Percentiles rank a stretch among this genome's conserved stretches.
Conservation (phyloP, 2,797 vertebrate species). For the Varecia variegata region DNA sequence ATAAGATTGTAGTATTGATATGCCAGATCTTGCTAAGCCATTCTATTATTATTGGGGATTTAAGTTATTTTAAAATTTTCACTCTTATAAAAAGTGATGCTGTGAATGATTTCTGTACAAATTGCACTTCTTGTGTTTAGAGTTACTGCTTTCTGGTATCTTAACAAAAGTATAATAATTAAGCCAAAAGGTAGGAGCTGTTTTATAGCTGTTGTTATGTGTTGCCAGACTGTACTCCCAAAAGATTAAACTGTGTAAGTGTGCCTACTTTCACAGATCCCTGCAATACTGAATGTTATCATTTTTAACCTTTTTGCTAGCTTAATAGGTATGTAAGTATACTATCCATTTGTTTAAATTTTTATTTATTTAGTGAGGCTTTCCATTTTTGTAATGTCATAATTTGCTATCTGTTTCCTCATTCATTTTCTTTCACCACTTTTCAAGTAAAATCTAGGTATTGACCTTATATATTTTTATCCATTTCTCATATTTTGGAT, state of each 20-base stretch:
- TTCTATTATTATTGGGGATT: conserved; percentile 24
- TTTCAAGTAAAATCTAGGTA: conserved; percentile 6
- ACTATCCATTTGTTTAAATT: conserved; percentile 39
- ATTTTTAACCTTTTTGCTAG: conserved; percentile 49
- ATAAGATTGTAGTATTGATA: conserved; percentile 4
- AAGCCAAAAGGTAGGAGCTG: conserved; percentile 42
- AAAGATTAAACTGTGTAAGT: conserved; percentile 25
- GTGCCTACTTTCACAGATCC: conserved; percentile 29
- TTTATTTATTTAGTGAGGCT: conserved; percentile 42
- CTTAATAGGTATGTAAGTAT: conserved; percentile 7
- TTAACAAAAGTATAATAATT: conserved; percentile 49
- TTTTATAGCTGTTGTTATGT: conserved; percentile 39
- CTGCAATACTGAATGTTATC: conserved; percentile 18
- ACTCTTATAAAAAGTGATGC: conserved; percentile 25
- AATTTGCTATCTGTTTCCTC: conserved; percentile 43
- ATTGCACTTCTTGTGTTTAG: conserved; percentile 52
- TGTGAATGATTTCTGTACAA: conserved; percentile 20
- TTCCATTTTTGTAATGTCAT: conserved; percentile 49
- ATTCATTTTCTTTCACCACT: conserved; percentile 32
- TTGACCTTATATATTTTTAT: conserved; percentile 45
- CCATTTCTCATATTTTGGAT: conserved; percentile 42
- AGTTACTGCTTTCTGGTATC: conserved; percentile 43
- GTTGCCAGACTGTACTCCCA: conserved; percentile 44
- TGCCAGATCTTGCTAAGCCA: conserved; percentile 28
- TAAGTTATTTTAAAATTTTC: conserved; percentile 38